phyloP scores from a whole-genome alignment of 2,888 invertebrate genomes.

The Dicranocentrus wangi region DNA sequence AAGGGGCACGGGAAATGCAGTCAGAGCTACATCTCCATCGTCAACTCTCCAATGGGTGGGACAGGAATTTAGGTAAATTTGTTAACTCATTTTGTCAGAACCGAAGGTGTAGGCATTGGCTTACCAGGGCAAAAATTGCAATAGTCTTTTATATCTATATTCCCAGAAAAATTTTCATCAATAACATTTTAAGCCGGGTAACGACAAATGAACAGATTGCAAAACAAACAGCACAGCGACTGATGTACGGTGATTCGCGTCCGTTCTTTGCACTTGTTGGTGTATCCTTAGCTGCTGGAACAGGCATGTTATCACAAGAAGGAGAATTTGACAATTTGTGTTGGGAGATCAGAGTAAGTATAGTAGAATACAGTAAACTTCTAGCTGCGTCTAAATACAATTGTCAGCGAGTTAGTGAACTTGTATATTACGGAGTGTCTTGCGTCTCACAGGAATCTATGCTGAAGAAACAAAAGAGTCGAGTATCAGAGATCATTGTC shows the following conservation, averaged over 20 bases:
- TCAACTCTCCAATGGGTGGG: constrained; percentile 69
- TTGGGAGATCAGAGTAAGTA: constrained; percentile 82
- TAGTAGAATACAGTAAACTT: constrained; percentile 6
- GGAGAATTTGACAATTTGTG: constrained; percentile 86
- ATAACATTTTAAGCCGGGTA: constrained; percentile 82
- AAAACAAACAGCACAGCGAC: constrained; percentile 79
- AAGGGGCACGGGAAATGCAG: constrained; percentile 36
- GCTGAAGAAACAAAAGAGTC: constrained; percentile 47
- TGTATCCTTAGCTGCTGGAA: constrained; percentile 82
- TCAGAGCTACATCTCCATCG: constrained; percentile 30
- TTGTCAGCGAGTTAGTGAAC: too few species aligned
- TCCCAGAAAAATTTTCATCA: constrained; percentile 78
- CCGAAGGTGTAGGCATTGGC: too few species aligned
- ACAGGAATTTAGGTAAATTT: constrained; percentile 63
- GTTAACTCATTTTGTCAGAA: too few species aligned
- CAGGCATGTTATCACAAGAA: constrained; percentile 83
- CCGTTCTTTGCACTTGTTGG: constrained; percentile 85
- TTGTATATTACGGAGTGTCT: neutral
- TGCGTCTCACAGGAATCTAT: constrained; percentile 54
- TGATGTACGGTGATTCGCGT: constrained; percentile 82
- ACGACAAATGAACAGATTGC: constrained; percentile 81
- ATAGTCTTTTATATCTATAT: neutral
- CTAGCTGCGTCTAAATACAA: too few species aligned
- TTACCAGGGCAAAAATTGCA: too few species aligned
- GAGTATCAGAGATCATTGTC: constrained; percentile 10